A percentile compares a stretch with the other conserved stretches of the same genome.
These are phyloP conservation scores for Elephantulus edwardii DNA, from an alignment of 2,113 vertebrate genomes.

Conservation along the genomic window DNA sequence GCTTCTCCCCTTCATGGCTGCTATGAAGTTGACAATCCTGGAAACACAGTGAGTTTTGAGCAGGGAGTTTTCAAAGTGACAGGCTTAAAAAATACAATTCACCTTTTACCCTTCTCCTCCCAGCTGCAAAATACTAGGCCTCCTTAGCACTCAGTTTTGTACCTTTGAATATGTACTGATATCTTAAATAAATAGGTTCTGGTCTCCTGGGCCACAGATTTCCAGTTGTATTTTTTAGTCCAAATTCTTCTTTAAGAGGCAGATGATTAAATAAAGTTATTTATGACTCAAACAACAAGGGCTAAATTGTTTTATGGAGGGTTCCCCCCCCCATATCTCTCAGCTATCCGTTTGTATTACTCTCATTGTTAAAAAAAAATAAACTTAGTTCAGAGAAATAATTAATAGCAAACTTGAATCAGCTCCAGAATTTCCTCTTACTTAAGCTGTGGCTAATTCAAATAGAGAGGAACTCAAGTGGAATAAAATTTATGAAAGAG, in stretches of 20 bases:
- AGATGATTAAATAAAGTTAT: conserved; percentile 2
- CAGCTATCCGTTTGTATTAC: background rate
- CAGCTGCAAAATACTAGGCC: conserved; percentile 44
- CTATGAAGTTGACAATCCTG: conserved; percentile 56
- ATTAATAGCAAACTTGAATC: conserved; percentile 43
- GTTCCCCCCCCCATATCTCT: background rate
- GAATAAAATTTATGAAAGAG: background rate
- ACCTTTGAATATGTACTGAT: background rate
- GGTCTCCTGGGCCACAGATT: background rate
- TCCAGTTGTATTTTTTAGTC: background rate
- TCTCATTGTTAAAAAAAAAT: conserved; percentile 12
- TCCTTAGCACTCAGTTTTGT: conserved; percentile 51
- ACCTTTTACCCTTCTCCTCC: conserved; percentile 72
- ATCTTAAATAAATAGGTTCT: conserved; percentile 48
- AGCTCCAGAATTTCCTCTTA: conserved; percentile 2
- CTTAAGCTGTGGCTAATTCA: conserved; percentile 29
- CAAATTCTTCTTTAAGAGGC: conserved; percentile 11
- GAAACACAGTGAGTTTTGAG: conserved; percentile 58
- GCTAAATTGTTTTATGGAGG: too few relatives aligned
- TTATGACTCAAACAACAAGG: conserved; percentile 12
- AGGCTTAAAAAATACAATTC: conserved; percentile 78
- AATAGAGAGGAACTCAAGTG: conserved; percentile 23
- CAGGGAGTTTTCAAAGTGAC: conserved; percentile 75
- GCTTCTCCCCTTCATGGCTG: conserved; percentile 46
- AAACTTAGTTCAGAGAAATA: conserved; percentile 16